Percentiles rank a stretch among this genome's conserved stretches.
These are phyloP conservation scores for Sisor rabdophorus DNA, from an alignment of 2,113 vertebrate genomes.

Conservation along the genomic window DNA sequence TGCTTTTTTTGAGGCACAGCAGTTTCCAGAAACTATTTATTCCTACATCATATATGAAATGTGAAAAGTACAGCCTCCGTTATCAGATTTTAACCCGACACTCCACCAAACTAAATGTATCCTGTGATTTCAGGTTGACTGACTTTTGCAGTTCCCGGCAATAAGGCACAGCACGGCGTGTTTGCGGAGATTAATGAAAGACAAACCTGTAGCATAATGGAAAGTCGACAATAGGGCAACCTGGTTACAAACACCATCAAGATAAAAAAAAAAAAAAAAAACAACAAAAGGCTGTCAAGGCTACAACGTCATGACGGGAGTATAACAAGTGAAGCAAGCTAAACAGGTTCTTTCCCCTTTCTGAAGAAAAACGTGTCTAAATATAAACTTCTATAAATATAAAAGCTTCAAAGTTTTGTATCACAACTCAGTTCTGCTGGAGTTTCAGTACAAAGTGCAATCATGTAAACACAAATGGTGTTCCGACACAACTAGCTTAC, in stretches of 20 bases:
- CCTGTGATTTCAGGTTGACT: neutral
- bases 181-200: neutral
- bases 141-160: neutral
- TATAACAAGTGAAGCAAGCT: neutral
- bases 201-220: neutral
- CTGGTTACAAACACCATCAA: neutral
- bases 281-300: too few relatives aligned
- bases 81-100: constrained; percentile 6
- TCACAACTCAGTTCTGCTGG: constrained; percentile 8
- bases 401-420: constrained; percentile 13
- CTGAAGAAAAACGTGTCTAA: constrained; percentile 14
- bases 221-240: neutral
- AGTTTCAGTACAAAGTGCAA: constrained; percentile 36
- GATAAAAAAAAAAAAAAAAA: constrained; percentile 12
- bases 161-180: neutral
- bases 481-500: constrained; percentile 14
- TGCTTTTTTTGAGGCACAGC: constrained; percentile 11
- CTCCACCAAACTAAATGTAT: neutral
- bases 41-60: too few relatives aligned
- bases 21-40: neutral
- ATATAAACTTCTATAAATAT: constrained; percentile 38
- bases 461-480: constrained; percentile 41
- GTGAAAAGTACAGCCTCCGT: neutral
- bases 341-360: constrained; percentile 16
- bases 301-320: neutral